Evolutionary conservation across 1,140 invertebrate genomes (phyloP), one percentile per base, ranked within the genome.

Genomic region (Tribolium madens): DNA sequence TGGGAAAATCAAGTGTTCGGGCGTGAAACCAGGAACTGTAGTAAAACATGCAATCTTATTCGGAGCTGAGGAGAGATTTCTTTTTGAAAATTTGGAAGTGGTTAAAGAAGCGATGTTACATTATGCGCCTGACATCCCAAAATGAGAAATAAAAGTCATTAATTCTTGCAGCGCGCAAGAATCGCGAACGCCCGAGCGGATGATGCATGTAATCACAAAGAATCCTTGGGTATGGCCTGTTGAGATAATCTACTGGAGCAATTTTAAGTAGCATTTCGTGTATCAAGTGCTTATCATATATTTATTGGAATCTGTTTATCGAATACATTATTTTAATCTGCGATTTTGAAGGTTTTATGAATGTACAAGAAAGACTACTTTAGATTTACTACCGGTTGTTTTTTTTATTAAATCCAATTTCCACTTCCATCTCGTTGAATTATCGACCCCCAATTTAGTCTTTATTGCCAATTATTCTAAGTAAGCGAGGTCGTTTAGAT

Each of bases 261-360:
- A 82, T 82, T 82, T 82, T 81, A 81, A 82, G 81, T 82, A 82
- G 81, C 81, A 75, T 82, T 82, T 80, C 81, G 73, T 82, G 81
- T 82, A 82, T 80, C 77, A 78, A 76, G 74, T 77, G 77, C 79
- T 82, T 82, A 82, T 82, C 81, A 82, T 75, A 81, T 82, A 82
- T 82, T 82, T 82, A 82, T 82, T 82, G 80, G 81, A 79, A 82
- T 81, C 81, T 81, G 76, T 81, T 82, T 82, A 81, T 82, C 81
- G 81, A 72, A 78, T 81, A 78, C 81, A 80, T 80, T 82, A 82
- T 82, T 81, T 82, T 82, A 81, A 82, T 82, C 81, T 77, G 73
- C 73, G 53, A 79, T 79, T 79, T 82, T 80, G 81, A 82, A 78
- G 81, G 76, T 78, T 82, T 82, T 82, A 82, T 80, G 81, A 79